Evolutionary conservation across 2,888 invertebrate species (phyloP).

Genomic region (Spisula subtruncata): DNA sequence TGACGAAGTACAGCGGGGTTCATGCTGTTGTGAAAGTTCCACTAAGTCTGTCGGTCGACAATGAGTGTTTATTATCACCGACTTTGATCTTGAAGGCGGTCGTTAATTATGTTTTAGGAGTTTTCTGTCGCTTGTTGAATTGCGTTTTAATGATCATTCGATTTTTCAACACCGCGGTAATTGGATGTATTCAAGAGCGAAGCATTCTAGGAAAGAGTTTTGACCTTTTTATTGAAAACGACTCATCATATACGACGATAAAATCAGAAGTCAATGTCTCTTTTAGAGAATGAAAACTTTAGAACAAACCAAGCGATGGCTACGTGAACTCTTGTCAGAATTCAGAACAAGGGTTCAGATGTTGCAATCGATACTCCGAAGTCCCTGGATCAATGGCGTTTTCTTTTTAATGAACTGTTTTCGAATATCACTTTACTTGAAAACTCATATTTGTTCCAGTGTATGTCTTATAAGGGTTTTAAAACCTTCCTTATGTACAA

Average conservation of each 20-base stretch:
- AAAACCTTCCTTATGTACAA: too few species aligned
- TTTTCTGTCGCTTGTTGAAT: neutral
- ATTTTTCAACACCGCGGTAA: neutral
- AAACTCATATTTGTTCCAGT: too few species aligned
- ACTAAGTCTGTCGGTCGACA: neutral
- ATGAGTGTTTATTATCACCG: neutral
- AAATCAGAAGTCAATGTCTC: neutral
- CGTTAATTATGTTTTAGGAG: neutral
- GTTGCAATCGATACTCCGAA: too few species aligned
- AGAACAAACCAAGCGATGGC: too few species aligned
- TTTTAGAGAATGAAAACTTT: neutral
- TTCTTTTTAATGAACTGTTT: too few species aligned
- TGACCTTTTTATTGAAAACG: slow-evolving; percentile 3
- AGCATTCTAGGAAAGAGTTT: neutral
- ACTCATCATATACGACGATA: neutral
- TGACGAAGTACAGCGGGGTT: neutral
- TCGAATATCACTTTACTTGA: too few species aligned
- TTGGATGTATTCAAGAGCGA: neutral
- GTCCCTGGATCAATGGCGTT: too few species aligned
- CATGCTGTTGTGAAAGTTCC: neutral
- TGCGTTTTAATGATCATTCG: neutral
- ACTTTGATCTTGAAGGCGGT: neutral
- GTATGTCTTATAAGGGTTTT: too few species aligned
- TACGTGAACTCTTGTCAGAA: too few species aligned
- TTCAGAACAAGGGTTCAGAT: too few species aligned